Evolutionary conservation across 1,140 invertebrate genomes (phyloP), one percentile per base, ranked within the genome.

Genomic region (Drosophila athabasca): DNA sequence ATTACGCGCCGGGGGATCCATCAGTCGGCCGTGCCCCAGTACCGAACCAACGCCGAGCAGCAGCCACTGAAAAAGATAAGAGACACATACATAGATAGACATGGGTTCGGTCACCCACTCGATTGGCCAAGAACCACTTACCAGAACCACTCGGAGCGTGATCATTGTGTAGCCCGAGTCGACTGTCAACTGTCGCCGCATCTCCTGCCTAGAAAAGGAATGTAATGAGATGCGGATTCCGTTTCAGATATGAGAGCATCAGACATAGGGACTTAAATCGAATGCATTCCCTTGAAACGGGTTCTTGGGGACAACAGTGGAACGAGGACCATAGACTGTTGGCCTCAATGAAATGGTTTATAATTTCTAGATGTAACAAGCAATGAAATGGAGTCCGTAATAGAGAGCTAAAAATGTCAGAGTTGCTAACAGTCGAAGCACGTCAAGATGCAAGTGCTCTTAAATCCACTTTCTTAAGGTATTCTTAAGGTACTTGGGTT

Each of bases 1-100:
- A 92, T 98, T 98, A 17, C 97, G 94, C 0, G 97, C 95, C 1
- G 97, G 97, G 0, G 97, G 97, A 91, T 98, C 96, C 95, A 98
- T 97, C 41, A 97, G 92, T 19, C 96, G 91, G 1, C 96, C 96
- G 92, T 98, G 97, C 6, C 96, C 95, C 26, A 92, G 78, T 2
- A 94, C 94, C 7, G 43, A 11, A 2, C 55, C 8, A 8, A 35
- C 1, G 0, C 49, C 49, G 9, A 69, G 17, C 17, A 68, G 9
- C 9, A 69, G 2, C 2, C 48, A 7, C 8, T 15, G n/a, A 1
- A 15, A 11, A 26, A 29, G 3, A 22, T 2, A 48, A 3, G 24
- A 26, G 24, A 3, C 4, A 26, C 4, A 24, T 24, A 26, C 4
- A 46, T 17, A 8, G 15, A n/a, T 29, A 26, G 24, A 26, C 11